Conservation (phyloP, 2,797 vertebrate genomes). For the Phoeniculus purpureus region DNA sequence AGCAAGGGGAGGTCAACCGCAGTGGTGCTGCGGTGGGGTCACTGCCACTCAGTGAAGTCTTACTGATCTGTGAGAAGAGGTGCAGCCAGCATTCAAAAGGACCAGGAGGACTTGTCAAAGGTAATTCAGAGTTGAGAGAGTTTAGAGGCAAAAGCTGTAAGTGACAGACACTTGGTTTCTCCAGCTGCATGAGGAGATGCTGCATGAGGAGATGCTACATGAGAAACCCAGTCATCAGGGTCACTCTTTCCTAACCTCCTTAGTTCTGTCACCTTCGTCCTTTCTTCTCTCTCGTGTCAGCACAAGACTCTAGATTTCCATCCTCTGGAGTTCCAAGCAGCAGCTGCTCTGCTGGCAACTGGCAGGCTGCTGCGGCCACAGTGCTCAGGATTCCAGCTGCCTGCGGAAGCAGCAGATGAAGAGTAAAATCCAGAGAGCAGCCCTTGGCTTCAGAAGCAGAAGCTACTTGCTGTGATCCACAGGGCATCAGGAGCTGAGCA, state of each 20-base stretch:
- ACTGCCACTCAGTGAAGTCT: background rate
- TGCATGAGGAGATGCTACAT: background rate
- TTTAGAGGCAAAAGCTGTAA: background rate
- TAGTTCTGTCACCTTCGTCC: background rate
- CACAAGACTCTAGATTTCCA: background rate
- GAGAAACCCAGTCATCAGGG: fast-evolving
- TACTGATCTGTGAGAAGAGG: background rate
- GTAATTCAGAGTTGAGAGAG: background rate
- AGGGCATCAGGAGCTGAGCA: background rate
- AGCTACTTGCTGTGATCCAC: background rate
- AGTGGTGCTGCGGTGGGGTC: background rate
- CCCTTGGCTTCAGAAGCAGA: background rate
- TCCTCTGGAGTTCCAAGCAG: background rate
- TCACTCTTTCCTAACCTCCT: background rate
- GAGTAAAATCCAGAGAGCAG: background rate
- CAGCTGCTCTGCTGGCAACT: background rate
- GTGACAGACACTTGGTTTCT: fast-evolving
- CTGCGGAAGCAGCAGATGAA: background rate
- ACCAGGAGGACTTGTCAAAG: background rate
- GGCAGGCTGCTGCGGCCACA: background rate
- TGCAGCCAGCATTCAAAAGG: background rate
- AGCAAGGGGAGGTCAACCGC: background rate
- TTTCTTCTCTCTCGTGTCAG: background rate
- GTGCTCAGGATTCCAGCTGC: background rate
- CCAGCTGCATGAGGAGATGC: background rate